Evolutionary conservation across 2,797 vertebrate genomes (phyloP).

Genomic region (Synaphobranchus kaupii): DNA sequence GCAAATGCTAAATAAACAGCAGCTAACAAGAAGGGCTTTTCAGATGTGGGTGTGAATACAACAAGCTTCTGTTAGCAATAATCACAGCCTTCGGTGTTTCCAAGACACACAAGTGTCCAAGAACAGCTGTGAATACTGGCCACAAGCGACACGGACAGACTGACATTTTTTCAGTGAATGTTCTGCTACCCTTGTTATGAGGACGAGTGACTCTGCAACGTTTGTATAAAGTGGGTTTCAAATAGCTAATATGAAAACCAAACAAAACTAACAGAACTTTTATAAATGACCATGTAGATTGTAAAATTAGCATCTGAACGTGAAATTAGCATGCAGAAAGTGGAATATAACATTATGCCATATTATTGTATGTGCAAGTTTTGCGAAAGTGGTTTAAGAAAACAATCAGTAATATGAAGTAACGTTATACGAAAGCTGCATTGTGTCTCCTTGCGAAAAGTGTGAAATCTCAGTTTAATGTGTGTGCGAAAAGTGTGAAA

Average conservation of each 20-base stretch:
- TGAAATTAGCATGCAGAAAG: background rate
- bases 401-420: background rate
- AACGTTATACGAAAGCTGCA: background rate
- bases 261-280: background rate
- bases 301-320: too few relatives aligned
- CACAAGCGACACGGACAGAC: background rate
- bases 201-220: too few relatives aligned
- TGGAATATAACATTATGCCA: background rate
- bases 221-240: background rate
- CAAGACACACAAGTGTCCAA: background rate
- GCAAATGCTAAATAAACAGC: background rate
- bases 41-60: background rate
- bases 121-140: background rate
- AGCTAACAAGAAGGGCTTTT: background rate
- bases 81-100: background rate
- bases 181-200: too few relatives aligned
- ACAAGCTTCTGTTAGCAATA: background rate
- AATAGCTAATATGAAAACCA: background rate
- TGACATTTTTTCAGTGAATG: too few relatives aligned
- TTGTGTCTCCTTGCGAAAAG: background rate
- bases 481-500: too few relatives aligned
- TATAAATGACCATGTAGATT: background rate
- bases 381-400: background rate
- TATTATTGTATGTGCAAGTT: background rate
- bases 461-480: background rate